Base-by-base conservation (phyloP, 2,797 vertebrate species). In the Harpagifer antarcticus region DNA sequence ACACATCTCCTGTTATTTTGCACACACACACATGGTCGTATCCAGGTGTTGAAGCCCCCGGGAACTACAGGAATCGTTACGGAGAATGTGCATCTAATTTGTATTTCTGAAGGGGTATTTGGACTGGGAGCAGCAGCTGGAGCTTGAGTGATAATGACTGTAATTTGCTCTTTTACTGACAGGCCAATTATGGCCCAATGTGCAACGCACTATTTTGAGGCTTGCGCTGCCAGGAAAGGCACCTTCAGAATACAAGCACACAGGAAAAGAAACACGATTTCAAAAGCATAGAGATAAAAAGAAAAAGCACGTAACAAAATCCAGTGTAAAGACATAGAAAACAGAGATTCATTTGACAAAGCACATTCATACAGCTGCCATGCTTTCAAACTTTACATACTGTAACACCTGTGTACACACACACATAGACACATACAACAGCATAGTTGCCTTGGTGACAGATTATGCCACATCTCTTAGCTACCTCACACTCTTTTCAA, bases 81-180 rank as follows among this genome's bases (percentile, higher is more conserved):
- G 20, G 19, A n/a, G 1, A 44, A 50, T 3, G 15, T n/a, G 12
- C 14, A 10, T 59, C 53, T 53, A 3, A 66, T 60, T 54, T 60
- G 15, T 27, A 15, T 9, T n/a, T 43, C 16, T 44, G 44, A 44
- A 17, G 27, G 33, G 33, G 9, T 9, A 56, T 73, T 45, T 44
- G 27, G 20, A 8, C 11, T 3, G 23, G 11, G 37, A 56, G 66
- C 16, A 27, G 15, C 66, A 69, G 74, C 66, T 56, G 66, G 53
- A 57, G 40, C 5, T 1, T 0, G 3, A 12, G 13, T 48, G 67
- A 58, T 58, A 64, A 64, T 44, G 23, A 16, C 15, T 57, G 9
- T 70, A 64, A 70, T 70, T 69, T 53, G 53, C 23, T 44, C n/a
- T 70, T 64, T 45, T 27, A 15, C 9, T 45, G 54, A 58, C 15